A percentile compares a stretch with the other conserved stretches of the same genome.
Evolutionary conservation across 2,888 invertebrate species (phyloP).

Genomic region (Ochropacha duplaris): DNA sequence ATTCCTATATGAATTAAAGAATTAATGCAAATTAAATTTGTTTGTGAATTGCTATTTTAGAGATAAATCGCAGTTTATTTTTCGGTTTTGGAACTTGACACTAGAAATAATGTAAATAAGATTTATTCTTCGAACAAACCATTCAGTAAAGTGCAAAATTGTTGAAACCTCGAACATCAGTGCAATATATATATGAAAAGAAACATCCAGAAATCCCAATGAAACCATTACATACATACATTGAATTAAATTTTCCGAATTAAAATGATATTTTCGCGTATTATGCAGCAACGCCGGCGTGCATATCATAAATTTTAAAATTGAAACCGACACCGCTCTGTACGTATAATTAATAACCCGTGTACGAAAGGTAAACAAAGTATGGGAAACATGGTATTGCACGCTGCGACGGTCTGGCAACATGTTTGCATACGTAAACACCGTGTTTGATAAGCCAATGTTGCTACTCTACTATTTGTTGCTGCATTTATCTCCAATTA

Average conservation of each 20-base stretch:
- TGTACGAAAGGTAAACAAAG: slow-evolving; percentile 51
- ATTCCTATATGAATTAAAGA: neutral
- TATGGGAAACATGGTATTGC: slow-evolving; percentile 30
- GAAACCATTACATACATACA: neutral
- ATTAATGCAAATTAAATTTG: neutral
- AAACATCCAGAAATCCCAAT: neutral
- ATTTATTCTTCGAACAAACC: too few species aligned
- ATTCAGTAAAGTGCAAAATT: too few species aligned
- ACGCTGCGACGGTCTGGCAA: slow-evolving; percentile 23
- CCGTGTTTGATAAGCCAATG: slow-evolving; percentile 27
- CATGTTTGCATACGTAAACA: slow-evolving; percentile 50
- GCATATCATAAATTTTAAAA: slow-evolving; percentile 64
- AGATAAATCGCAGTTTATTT: neutral
- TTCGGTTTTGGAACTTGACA: neutral
- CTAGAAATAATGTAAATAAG: too few species aligned
- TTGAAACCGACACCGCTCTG: slow-evolving; percentile 28
- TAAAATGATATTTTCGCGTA: slow-evolving; percentile 39
- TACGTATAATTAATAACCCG: slow-evolving; percentile 46
- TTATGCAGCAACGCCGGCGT: slow-evolving; percentile 36
- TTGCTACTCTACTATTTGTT: slow-evolving; percentile 12
- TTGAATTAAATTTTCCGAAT: slow-evolving; percentile 11
- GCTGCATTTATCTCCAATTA: neutral
- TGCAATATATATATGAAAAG: neutral
- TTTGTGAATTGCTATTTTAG: neutral
- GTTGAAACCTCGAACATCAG: too few species aligned